Base-by-base conservation (phyloP, 1,140 invertebrate species). In the Euura lappo region DNA sequence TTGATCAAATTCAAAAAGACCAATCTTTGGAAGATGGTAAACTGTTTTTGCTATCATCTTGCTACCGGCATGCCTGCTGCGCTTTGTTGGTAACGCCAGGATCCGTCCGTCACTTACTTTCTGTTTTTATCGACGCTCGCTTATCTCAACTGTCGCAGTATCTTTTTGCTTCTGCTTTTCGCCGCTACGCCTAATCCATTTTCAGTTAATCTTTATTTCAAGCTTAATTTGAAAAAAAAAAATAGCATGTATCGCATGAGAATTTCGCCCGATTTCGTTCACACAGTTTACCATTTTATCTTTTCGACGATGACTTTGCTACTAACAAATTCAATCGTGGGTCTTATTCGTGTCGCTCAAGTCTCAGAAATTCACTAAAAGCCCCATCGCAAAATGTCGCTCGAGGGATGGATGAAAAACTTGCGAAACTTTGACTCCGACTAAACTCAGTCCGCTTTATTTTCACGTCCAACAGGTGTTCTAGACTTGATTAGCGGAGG, bases 401-500 rank as follows among this genome's bases (percentile, higher is more conserved):
- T 28, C 28, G 28, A 28, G 28, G 28, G 28, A 28, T 28, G 28
- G 28, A 28, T 28, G 1, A 28, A 28, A 28, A 28, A 28, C 28
- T 0, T 28, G 28, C 28, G 28, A 28, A 28, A 28, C 28, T 28
- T 28, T 28, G 28, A 28, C 28, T 28, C 28, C 0, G 1, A 28
- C 28, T 28, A 28, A 28, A 28, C 28, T 28, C 28, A 28, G 28
- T 28, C 28, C 1, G 28, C 28, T 28, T 28, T 28, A 28, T 28
- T 28, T 28, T 28, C 28, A 28, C 28, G 28, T 28, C 28, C 0
- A 28, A 28, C 69, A 88, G 87, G 86, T 80, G 92, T 95, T 88
- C 83, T 94, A 86, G 94, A 95, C 86, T 89, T 95, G 77, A 93
- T 95, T 79, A 91, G 92, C 73, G 93, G 93, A 75, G 91, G 91